A percentile compares a stretch with the other conserved stretches of the same genome.
Conservation (phyloP, 37 sponge, comb jelly and placozoan genomes). For the Aphrocallistes beatrix region DNA sequence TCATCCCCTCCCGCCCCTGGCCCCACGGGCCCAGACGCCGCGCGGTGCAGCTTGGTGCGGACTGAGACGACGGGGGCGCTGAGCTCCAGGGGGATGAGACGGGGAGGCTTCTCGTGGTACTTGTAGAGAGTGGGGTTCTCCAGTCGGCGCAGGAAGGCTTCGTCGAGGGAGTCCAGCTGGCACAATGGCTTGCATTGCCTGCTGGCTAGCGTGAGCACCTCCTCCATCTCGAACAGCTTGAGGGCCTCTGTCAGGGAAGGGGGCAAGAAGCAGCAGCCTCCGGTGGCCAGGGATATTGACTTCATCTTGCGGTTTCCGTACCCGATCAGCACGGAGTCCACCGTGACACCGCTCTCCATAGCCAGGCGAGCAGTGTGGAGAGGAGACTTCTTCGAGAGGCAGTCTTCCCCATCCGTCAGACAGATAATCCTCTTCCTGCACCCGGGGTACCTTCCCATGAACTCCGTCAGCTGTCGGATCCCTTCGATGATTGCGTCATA, state of each 20-base stretch:
- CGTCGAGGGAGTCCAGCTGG: background rate
- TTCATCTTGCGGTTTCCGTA: conserved; percentile 17
- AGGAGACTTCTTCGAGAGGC: background rate
- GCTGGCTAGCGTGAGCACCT: conserved; percentile 14
- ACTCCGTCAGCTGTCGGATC: conserved; percentile 14
- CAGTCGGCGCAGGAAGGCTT: background rate
- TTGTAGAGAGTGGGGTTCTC: background rate
- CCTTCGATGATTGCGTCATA: conserved; percentile 24
- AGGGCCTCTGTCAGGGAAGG: conserved; percentile 23
- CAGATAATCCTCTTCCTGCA: conserved; percentile 28
- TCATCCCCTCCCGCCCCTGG: background rate
- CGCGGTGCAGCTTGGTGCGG: background rate
- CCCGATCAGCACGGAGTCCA: conserved; percentile 21
- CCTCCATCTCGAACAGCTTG: conserved; percentile 32
- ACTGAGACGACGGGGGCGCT: background rate
- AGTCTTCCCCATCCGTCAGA: conserved; percentile 31
- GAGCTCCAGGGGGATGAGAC: conserved; percentile 12
- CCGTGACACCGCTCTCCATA: background rate
- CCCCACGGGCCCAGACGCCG: background rate
- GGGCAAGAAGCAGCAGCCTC: conserved; percentile 26
- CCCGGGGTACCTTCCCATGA: background rate
- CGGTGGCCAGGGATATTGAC: conserved; percentile 23
- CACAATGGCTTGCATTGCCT: background rate
- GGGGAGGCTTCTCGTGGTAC: conserved; percentile 17
- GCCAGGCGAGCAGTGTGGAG: background rate